These are phyloP conservation scores for Edolisoma coerulescens DNA, from an alignment of 2,113 vertebrate genomes.

Conservation along the genomic window DNA sequence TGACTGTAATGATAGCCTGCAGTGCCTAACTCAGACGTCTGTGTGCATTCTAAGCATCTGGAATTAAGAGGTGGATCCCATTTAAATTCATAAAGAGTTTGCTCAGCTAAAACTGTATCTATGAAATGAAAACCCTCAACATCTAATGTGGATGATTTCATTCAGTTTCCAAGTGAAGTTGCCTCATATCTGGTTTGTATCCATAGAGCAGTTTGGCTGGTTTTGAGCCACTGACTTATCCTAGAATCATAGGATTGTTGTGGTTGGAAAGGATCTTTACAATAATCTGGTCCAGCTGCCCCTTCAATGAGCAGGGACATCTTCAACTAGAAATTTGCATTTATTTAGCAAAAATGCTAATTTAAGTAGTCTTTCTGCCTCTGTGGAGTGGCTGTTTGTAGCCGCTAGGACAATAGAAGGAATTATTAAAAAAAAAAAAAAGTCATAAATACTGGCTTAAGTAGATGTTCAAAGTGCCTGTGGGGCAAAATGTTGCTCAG, in stretches of 20 bases:
- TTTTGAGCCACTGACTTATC: neutral
- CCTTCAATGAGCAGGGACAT: neutral
- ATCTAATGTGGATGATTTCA: fast-evolving
- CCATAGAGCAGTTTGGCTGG: neutral
- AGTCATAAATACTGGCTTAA: neutral
- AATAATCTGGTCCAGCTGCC: fast-evolving
- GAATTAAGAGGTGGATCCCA: neutral
- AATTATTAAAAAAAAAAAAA: neutral
- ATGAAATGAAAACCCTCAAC: neutral
- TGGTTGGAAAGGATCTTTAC: neutral
- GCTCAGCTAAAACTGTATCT: neutral
- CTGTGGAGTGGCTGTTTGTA: neutral
- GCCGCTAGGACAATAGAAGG: neutral
- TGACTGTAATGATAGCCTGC: neutral
- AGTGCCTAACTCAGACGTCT: neutral
- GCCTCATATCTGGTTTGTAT: neutral
- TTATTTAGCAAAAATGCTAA: neutral
- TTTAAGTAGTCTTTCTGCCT: neutral
- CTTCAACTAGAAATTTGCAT: neutral
- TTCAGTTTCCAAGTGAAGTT: neutral
- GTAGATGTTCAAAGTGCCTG: neutral
- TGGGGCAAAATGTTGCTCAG: neutral
- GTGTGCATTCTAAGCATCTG: neutral
- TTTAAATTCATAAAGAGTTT: neutral
- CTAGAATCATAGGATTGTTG: neutral